phyloP scores from a whole-genome alignment of 2,888 invertebrate species.

The Sphaerophoria taeniata region DNA sequence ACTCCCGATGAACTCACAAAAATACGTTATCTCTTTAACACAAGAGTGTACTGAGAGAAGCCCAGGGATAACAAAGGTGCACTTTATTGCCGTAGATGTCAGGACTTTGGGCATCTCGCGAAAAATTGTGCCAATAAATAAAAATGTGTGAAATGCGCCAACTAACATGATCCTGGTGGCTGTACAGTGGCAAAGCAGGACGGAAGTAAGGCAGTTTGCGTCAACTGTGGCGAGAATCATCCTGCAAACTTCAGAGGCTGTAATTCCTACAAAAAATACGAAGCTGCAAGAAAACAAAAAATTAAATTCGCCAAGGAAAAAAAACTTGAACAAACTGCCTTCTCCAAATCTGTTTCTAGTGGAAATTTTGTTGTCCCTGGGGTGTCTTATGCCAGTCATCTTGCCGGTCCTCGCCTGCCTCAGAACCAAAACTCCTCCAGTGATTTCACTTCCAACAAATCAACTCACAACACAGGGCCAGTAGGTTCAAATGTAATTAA shows the following conservation, averaged over 20 bases:
- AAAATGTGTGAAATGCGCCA: background rate
- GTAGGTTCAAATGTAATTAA: background rate
- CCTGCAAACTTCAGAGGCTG: too few species aligned
- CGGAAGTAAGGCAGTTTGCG: background rate
- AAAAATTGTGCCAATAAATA: background rate
- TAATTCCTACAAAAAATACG: too few species aligned
- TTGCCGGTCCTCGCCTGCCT: background rate
- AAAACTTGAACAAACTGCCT: background rate
- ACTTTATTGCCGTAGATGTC: background rate
- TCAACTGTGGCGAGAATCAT: background rate
- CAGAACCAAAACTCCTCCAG: background rate
- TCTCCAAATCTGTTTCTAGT: background rate
- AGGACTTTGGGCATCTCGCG: background rate
- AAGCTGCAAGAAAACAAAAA: background rate
- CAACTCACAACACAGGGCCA: background rate
- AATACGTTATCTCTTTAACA: constrained; percentile 4
- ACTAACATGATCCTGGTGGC: background rate
- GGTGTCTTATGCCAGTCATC: background rate
- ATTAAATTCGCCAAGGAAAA: background rate
- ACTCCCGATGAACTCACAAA: background rate
- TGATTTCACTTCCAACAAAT: too few species aligned
- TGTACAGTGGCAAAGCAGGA: background rate
- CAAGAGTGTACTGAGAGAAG: background rate
- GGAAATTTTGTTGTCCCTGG: background rate
- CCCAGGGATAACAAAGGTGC: constrained; percentile 10